Percentiles rank a stretch among this genome's conserved stretches.
These are phyloP conservation scores for Rhagologus leucostigma DNA, from an alignment of 2,113 vertebrate genomes.

Conservation along the genomic window DNA sequence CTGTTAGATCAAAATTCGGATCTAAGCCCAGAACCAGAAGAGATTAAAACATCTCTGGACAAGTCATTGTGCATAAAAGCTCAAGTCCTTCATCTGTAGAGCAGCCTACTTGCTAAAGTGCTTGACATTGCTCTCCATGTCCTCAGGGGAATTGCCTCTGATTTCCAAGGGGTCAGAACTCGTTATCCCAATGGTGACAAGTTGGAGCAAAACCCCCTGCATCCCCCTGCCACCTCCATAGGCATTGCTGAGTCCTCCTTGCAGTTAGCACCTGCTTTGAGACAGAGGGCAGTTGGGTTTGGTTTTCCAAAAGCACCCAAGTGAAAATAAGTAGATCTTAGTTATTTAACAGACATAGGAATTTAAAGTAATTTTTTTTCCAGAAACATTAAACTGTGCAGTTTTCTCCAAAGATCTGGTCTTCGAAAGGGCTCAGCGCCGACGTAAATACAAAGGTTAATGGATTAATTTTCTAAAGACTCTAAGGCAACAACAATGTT, in stretches of 20 bases:
- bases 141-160: not conserved
- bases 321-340: not conserved
- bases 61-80: not conserved
- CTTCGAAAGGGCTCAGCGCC: not conserved
- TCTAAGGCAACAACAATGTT: not conserved
- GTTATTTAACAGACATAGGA: not conserved
- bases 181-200: not conserved
- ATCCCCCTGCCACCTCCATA: not conserved
- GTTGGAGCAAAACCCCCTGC: not conserved
- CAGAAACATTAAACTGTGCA: not conserved
- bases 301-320: not conserved
- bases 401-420: not conserved
- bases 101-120: not conserved
- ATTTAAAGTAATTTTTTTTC: not conserved
- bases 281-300: rapidly evolving
- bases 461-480: not conserved
- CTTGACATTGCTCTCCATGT: not conserved
- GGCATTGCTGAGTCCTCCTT: not conserved
- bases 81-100: not conserved
- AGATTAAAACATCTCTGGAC: not conserved
- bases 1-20: not conserved
- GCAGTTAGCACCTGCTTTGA: not conserved
- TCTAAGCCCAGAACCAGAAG: not conserved
- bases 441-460: not conserved
- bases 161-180: not conserved